A percentile compares a stretch with the other conserved stretches of the same genome.
Evolutionary conservation across 1,140 invertebrate species (phyloP).

Genomic region (Drosophila guanche): DNA sequence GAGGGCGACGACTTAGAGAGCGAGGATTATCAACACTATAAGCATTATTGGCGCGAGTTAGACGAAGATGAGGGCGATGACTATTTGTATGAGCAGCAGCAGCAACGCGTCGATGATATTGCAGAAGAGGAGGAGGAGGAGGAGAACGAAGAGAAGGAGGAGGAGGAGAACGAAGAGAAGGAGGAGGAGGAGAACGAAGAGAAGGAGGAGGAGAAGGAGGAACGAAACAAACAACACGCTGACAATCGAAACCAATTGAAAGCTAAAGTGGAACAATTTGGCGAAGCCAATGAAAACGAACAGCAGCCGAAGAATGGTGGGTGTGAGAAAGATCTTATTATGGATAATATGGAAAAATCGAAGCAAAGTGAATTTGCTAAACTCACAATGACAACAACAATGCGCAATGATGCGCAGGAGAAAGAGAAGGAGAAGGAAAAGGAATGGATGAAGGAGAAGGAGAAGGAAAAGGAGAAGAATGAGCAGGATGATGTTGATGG

Average conservation of each 20-base stretch:
- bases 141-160: conserved; percentile 32
- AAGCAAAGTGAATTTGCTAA: conserved; percentile 81
- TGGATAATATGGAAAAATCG: conserved; percentile 63
- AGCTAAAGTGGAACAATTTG: conserved; percentile 52
- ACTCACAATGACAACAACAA: conserved; percentile 49
- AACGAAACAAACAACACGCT: conserved; percentile 23
- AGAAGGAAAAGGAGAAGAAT: conserved; percentile 17
- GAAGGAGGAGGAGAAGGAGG: conserved; percentile 11
- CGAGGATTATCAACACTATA: conserved; percentile 72
- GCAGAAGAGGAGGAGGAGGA: conserved; percentile 64
- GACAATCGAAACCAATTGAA: conserved; percentile 67
- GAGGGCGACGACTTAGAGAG: conserved; percentile 37
- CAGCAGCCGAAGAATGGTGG: conserved; percentile 27
- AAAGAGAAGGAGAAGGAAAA: conserved; percentile 24
- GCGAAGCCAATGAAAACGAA: conserved; percentile 33
- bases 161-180: conserved; percentile 11
- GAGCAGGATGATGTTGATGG: conserved; percentile 73
- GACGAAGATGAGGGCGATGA: conserved; percentile 71
- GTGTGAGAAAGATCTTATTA: conserved; percentile 54
- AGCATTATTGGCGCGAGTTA: conserved; percentile 72
- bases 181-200: conserved; percentile 14
- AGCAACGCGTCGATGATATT: conserved; percentile 64
- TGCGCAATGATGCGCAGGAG: conserved; percentile 74
- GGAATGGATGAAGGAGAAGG: conserved; percentile 7
- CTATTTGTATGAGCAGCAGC: conserved; percentile 64